Base-by-base conservation (phyloP, 53 echinoderm and acorn worm genomes). In the Apostichopus leukothele region DNA sequence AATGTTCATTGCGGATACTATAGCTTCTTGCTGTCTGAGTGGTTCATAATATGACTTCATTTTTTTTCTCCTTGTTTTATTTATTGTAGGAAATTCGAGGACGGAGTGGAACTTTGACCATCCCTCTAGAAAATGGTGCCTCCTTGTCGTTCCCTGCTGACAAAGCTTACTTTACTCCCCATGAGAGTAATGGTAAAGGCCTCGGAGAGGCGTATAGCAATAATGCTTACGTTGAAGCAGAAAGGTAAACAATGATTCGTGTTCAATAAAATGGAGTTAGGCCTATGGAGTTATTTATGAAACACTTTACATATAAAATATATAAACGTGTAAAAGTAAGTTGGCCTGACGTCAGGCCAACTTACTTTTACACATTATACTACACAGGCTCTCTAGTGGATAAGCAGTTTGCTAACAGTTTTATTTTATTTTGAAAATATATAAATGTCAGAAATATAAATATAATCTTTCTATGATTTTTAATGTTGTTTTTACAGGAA, bases 91-190 rank as follows among this genome's bases (percentile, higher is more conserved):
- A 87, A 59, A 74, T 74, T 16, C 73, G 87, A 87, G 18, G 52
- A 55, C 87, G 87, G 4, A 87, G 75, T 87, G 87, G 87, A 74
- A 87, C 87, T 51, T 51, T 87, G 8, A 87, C 87, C 74, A 55
- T 87, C 9, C 87, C 75, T 8, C 54, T 87, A 13, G 87, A 87
- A 13, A 87, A 87, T 75, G 87, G 87, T 87, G 74, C 74, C 53
- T 51, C 87, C 23, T 52, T 74, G 21, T 71, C 74, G 5, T 87
- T 87, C 73, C 75, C 87, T 1, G 87, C 87, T 14, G 50, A 86
- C 51, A 86, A 86, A 52, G 86, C 53, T 7, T 52, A 39, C 68
- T 86, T 86, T 50, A 86, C 73, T 18, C 86, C 86, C 67, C 60
- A 8, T 14, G 78, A 51, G 9, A 20, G 23, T 6, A 53, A 52